Base-by-base conservation (phyloP, 2,113 vertebrate genomes). In the Gallinago paraguaiae region DNA sequence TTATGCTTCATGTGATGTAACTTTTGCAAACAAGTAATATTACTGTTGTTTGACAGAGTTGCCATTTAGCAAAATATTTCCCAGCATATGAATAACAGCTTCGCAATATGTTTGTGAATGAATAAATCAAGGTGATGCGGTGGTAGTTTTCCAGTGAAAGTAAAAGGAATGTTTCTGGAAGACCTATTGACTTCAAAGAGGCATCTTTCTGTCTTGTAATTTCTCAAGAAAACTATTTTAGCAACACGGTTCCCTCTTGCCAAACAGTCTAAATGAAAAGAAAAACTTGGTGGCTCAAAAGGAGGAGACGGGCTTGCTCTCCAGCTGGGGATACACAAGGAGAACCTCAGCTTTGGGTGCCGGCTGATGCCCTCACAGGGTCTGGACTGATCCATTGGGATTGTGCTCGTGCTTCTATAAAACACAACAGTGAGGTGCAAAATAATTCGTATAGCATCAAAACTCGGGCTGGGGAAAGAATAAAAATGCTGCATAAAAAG, bases 1-100 rank as follows among this genome's bases (percentile, higher is more conserved):
- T 67, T 90, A 10, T 78, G 35, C n/a, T 92, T 92, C 64, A 11
- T 57, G 53, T 79, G 65, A 31, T 68, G 18, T 90, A 64, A 60
- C 53, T 22, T 27, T 59, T 89, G 45, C 65, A 90, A 84, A 71
- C 54, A 37, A 75, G 63, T 57, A 75, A 77, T 76, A 74, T 75
- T 95, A 24, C 77, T 91, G 69, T 74, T 71, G 35, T 92, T 95
- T 95, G 80, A 83, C 75, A 86, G 76, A 69, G 41, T 79, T 90
- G 53, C 50, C 59, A 82, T 50, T 41, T 33, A 81, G 76, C 50
- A 83, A 88, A 85, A 64, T 67, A 72, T 50, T 92, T 91, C 68
- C 67, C 25, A 61, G 67, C 33, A 31, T 31, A 64, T 41, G 78
- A 79, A 85, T 78, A 87, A 82, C 11, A 68, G 30, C 48, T 93